Evolutionary conservation across 2,113 vertebrate genomes (phyloP), one percentile per base, ranked within the genome.

Genomic region (Xenotilapia leptura): DNA sequence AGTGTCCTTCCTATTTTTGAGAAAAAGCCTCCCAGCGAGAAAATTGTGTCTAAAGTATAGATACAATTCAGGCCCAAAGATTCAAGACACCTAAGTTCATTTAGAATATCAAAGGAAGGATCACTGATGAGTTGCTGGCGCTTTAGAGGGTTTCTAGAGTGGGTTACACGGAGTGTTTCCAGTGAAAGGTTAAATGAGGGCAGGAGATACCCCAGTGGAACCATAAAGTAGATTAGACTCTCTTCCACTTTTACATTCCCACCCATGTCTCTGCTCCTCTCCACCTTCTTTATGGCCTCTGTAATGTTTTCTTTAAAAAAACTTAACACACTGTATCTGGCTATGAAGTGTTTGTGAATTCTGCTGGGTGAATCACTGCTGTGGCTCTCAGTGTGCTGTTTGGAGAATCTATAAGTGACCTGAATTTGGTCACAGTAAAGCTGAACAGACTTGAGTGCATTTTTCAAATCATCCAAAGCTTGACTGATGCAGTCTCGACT

Each of bases 381-480:
- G 4, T 5, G 10, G 4, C 6, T 5, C 3, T 55, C 13, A n/a
- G 8, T 8, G 51, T 70, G 15, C 6, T 7, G 33, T 38, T 7
- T 73, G 9, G 51, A 65, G 68, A 84, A 33, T 15, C 1, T 77
- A 0, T 13, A 2, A 8, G 84, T 89, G 10, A 79, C 6, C 3
- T 42, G 6, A 23, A 47, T 68, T 80, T 91, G 88, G 4, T 47
- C 83, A 36, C 11, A 70, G 75, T 89, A 80, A n/a, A 89, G 42
- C 28, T 93, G 79, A 11, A 92, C 70, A 65, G 91, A 91, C 2
- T 68, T 77, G 4, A 86, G 55, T 33, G 94, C 93, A 5, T 91
- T 92, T 79, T 87, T 13, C 83, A 96, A 88, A 82, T 96, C 94
- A 60, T 68, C 9, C 15, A 92, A 36, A 80, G 94, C 93, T 81